Evolutionary conservation across 2,113 vertebrate species (phyloP).

Genomic region (Seriola rivoliana): DNA sequence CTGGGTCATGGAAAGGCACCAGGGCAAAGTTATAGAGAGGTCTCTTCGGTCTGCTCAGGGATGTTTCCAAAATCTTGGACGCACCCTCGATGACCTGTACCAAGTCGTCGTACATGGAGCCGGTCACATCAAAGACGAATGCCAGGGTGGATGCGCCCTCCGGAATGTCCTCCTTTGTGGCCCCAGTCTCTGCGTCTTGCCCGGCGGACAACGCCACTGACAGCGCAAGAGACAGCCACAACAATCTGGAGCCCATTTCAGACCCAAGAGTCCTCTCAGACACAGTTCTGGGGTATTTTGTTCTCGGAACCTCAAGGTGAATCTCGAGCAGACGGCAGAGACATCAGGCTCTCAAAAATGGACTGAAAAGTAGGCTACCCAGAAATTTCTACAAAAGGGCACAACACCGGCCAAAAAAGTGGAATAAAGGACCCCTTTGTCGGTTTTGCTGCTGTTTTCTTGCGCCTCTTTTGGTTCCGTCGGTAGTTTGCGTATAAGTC

Average conservation of each 20-base stretch:
- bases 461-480: slow-evolving; percentile 11
- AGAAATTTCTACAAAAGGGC: slow-evolving; percentile 17
- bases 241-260: slow-evolving; percentile 72
- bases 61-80: slow-evolving; percentile 97
- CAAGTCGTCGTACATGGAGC: slow-evolving; percentile 99
- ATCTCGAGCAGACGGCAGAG: slow-evolving; percentile 35
- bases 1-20: slow-evolving; percentile 98
- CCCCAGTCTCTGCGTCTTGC: slow-evolving; percentile 72
- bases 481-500: slow-evolving; percentile 14
- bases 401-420: not conserved
- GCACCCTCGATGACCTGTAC: slow-evolving; percentile 98
- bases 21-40: slow-evolving; percentile 95
- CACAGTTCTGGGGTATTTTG: slow-evolving; percentile 18
- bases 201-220: slow-evolving; percentile 75
- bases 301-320: slow-evolving; percentile 51
- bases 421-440: not conserved
- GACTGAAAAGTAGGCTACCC: not conserved
- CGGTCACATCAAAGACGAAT: slow-evolving; percentile 99
- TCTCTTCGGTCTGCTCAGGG: slow-evolving; percentile 92
- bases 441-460: not conserved
- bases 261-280: slow-evolving; percentile 42
- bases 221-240: slow-evolving; percentile 68
- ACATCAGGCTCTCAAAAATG: slow-evolving; percentile 69
- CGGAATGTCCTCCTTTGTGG: slow-evolving; percentile 84
- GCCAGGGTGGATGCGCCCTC: slow-evolving; percentile 96